A percentile compares a stretch with the other conserved stretches of the same genome.
phyloP scores from a whole-genome alignment of 1,140 invertebrate genomes.

The Achroia grisella region DNA sequence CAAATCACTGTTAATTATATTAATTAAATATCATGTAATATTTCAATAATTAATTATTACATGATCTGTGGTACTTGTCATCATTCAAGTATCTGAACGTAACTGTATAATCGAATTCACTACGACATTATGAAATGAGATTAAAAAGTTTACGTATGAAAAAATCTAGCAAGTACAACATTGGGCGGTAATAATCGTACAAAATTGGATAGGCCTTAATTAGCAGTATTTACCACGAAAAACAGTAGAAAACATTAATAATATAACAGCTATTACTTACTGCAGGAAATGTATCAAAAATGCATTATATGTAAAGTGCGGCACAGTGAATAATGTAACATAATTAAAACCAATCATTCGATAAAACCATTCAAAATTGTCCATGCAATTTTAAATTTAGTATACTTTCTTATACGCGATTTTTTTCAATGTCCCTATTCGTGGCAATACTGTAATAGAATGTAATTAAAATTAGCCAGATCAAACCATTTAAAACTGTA shows the following conservation, averaged over 20 bases:
- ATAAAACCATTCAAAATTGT: too few species aligned
- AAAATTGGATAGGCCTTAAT: conserved; percentile 26
- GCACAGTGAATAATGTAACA: too few species aligned
- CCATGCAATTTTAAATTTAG: neutral
- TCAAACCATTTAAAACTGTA: neutral
- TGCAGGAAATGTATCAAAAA: neutral
- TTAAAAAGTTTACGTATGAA: conserved; percentile 48
- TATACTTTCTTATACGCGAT: neutral
- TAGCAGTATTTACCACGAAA: conserved; percentile 7
- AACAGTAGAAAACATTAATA: neutral
- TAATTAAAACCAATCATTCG: too few species aligned
- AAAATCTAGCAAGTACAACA: conserved; percentile 34
- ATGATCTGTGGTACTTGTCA: neutral
- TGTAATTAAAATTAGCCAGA: conserved; percentile 1
- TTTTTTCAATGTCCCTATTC: neutral
- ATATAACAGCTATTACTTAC: neutral
- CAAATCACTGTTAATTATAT: too few species aligned
- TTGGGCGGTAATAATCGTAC: conserved; percentile 24
- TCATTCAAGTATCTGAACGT: conserved; percentile 14
- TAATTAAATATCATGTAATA: too few species aligned
- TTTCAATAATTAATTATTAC: too few species aligned
- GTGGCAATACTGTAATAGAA: neutral
- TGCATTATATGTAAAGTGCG: neutral
- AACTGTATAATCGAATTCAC: conserved; percentile 24
- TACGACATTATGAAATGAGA: conserved; percentile 31